Evolutionary conservation across 2,888 invertebrate species (phyloP).

Genomic region (Gandaritis pyraliata): DNA sequence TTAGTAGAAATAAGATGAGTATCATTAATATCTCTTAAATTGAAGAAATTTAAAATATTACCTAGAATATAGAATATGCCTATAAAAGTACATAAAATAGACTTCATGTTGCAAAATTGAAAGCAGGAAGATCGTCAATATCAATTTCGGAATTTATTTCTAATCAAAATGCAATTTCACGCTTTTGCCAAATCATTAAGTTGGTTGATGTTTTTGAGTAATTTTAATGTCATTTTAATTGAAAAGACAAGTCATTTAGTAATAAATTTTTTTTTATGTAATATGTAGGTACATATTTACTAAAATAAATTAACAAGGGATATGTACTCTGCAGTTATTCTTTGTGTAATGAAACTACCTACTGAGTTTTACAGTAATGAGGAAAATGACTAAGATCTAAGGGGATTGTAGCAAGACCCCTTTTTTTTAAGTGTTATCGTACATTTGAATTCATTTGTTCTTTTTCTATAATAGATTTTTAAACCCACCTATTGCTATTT

Average conservation of each 20-base stretch:
- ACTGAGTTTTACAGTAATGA: too few relatives aligned
- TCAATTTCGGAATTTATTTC: constrained; percentile 28
- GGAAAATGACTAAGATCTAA: too few relatives aligned
- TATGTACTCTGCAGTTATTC: too few relatives aligned
- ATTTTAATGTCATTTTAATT: constrained; percentile 17
- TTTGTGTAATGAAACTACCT: too few relatives aligned
- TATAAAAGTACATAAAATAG: constrained; percentile 47
- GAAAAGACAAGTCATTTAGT: not conserved
- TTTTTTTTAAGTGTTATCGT: too few relatives aligned
- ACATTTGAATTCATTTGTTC: too few relatives aligned
- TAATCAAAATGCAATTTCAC: constrained; percentile 47
- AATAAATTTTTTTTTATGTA: not conserved
- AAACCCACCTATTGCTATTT: too few relatives aligned
- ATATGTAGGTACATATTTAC: too few relatives aligned
- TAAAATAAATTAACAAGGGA: too few relatives aligned
- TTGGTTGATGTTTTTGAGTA: constrained; percentile 13
- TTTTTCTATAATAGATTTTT: too few relatives aligned
- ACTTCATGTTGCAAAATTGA: constrained; percentile 53
- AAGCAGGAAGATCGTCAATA: constrained; percentile 36
- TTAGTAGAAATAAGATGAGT: not conserved
- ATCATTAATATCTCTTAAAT: not conserved
- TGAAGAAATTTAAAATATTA: constrained; percentile 36
- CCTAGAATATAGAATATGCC: constrained; percentile 52
- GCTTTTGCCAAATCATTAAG: constrained; percentile 32
- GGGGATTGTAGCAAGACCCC: too few relatives aligned